Percentiles rank a stretch among this genome's conserved stretches.
These are phyloP conservation scores for Lepidocolaptes lacrymiger DNA, from an alignment of 2,797 vertebrate genomes.

Conservation along the genomic window DNA sequence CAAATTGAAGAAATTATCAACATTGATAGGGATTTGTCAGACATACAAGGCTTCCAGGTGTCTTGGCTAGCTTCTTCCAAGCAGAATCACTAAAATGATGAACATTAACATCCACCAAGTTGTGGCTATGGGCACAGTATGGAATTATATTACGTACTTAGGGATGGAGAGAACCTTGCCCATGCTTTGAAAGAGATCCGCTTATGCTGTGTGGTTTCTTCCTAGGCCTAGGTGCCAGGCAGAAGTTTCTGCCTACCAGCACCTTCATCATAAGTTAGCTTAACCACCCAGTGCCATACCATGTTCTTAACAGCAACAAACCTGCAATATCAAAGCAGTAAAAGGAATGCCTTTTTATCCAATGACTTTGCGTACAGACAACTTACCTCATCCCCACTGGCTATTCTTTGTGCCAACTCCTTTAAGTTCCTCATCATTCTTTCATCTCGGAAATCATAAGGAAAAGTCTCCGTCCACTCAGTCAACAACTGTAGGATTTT, in stretches of 20 bases:
- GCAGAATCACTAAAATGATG: background rate
- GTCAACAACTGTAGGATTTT: slow-evolving; percentile 92
- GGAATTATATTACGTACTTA: background rate
- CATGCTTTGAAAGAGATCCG: background rate
- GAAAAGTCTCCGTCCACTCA: slow-evolving; percentile 95
- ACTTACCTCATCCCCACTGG: slow-evolving; percentile 89
- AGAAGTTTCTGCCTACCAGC: background rate
- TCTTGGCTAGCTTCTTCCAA: background rate
- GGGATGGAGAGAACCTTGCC: background rate
- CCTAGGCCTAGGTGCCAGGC: background rate
- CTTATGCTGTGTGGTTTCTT: background rate
- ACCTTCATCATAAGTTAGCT: background rate
- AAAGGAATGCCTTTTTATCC: background rate
- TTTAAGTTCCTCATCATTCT: slow-evolving; percentile 93
- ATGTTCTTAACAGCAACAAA: background rate
- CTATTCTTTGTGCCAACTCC: slow-evolving; percentile 87
- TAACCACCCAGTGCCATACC: background rate
- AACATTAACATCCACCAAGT: background rate
- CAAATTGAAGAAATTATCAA: background rate
- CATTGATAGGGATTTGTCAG: background rate
- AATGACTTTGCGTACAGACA: background rate
- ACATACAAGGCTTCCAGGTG: background rate
- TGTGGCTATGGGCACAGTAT: background rate
- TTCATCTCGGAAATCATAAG: slow-evolving; percentile 94
- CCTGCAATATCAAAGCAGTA: background rate